phyloP scores from a whole-genome alignment of 2,113 vertebrate species.

The Anguilla japonica region DNA sequence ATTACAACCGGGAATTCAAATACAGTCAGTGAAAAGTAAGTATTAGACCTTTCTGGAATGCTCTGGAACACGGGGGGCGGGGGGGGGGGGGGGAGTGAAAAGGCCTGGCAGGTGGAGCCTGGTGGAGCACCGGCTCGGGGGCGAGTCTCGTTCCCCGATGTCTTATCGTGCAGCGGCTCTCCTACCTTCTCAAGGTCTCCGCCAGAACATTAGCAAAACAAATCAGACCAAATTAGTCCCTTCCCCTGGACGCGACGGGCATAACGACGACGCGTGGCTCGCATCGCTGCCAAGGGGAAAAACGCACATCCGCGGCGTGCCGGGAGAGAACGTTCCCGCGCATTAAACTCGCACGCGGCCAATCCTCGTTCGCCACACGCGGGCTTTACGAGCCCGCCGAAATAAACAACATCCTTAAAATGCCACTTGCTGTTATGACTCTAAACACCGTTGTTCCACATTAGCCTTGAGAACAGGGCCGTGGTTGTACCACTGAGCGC shows the following conservation, averaged over 20 bases:
- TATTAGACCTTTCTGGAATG: conserved; percentile 31
- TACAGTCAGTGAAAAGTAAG: no score
- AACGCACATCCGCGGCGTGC: neutral
- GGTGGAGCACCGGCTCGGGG: conserved; percentile 32
- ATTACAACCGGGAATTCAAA: no score
- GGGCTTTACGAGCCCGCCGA: no score
- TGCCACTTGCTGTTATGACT: neutral
- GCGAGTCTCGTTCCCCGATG: conserved; percentile 27
- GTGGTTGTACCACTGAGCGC: neutral
- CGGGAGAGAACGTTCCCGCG: neutral
- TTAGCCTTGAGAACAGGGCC: neutral
- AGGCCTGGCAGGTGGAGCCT: conserved; percentile 41
- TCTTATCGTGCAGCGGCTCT: conserved; percentile 33
- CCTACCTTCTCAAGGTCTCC: conserved; percentile 13
- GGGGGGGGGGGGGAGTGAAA: conserved; percentile 10
- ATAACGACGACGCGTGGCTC: conserved; percentile 42
- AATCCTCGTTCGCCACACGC: no score
- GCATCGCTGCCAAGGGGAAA: conserved; percentile 23
- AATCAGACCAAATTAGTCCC: conserved; percentile 46
- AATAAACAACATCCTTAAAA: neutral
- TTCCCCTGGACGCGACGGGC: conserved; percentile 32
- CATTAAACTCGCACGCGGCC: no score
- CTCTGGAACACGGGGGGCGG: neutral
- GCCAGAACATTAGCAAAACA: conserved; percentile 46
- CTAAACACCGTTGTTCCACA: neutral